A percentile compares a stretch with the other conserved stretches of the same genome.
phyloP scores from a whole-genome alignment of 2,888 invertebrate species.

The Agriopis aurantiaria region DNA sequence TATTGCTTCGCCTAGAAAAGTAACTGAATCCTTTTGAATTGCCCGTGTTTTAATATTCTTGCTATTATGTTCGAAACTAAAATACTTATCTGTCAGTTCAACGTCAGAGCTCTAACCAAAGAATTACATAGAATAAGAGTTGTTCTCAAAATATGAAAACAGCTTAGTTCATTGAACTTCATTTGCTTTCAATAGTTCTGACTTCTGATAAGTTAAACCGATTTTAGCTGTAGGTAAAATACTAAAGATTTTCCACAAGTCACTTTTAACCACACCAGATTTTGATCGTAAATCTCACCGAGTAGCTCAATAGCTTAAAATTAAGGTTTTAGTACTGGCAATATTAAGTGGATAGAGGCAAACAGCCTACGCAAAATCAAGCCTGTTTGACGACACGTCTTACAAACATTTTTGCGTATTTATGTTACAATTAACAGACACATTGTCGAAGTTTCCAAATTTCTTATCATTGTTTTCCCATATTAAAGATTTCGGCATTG shows the following conservation, averaged over 20 bases:
- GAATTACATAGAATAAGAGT: neutral
- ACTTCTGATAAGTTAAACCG: neutral
- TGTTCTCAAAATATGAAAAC: neutral
- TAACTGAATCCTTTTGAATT: slow-evolving; percentile 6
- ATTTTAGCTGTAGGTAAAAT: neutral
- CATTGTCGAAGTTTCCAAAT: slow-evolving; percentile 2
- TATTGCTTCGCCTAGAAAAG: slow-evolving; percentile 8
- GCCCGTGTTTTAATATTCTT: neutral
- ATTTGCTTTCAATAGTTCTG: neutral
- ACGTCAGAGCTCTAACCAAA: neutral
- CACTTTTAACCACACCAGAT: neutral
- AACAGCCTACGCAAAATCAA: slow-evolving; percentile 24
- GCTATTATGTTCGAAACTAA: slow-evolving; percentile 1
- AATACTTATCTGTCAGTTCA: neutral
- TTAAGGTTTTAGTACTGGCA: slow-evolving; percentile 16
- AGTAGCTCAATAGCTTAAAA: neutral
- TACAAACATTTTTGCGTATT: slow-evolving; percentile 6
- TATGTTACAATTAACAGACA: slow-evolving; percentile 5
- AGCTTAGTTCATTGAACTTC: slow-evolving; percentile 9
- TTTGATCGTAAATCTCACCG: neutral
- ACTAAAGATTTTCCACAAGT: neutral
- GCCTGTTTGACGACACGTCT: slow-evolving; percentile 9
- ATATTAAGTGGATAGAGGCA: slow-evolving; percentile 9
- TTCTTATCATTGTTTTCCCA: slow-evolving; percentile 14
- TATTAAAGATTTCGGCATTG: slow-evolving; percentile 9